Evolutionary conservation across 1,140 invertebrate genomes (phyloP).

Genomic region (Platyura marginata): DNA sequence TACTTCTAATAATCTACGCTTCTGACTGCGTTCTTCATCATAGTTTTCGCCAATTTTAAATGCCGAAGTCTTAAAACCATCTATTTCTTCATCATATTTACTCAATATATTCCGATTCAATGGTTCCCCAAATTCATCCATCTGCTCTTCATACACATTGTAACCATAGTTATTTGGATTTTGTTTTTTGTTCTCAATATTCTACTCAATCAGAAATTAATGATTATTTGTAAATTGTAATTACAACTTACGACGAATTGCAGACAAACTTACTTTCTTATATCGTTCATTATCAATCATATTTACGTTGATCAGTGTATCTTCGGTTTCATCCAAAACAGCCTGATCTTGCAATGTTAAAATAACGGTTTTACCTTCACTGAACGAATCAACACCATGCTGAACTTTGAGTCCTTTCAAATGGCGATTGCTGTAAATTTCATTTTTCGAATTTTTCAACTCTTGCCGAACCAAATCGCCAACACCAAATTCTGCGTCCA

Average conservation of each 20-base stretch:
- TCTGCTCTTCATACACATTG: slow-evolving; percentile 73
- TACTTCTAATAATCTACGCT: slow-evolving; percentile 23
- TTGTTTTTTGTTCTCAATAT: slow-evolving; percentile 68
- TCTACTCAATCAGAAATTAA: slow-evolving; percentile 34
- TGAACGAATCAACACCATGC: slow-evolving; percentile 62
- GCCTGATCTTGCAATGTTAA: slow-evolving; percentile 88
- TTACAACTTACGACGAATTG: too few species aligned
- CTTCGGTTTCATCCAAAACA: slow-evolving; percentile 72
- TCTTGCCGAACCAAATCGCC: slow-evolving; percentile 65
- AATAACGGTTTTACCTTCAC: slow-evolving; percentile 70
- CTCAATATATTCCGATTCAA: slow-evolving; percentile 49
- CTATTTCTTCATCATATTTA: slow-evolving; percentile 95
- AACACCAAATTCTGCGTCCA: slow-evolving; percentile 90
- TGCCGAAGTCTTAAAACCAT: slow-evolving; percentile 52
- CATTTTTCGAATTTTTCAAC: slow-evolving; percentile 36
- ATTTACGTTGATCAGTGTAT: slow-evolving; percentile 92
- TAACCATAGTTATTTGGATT: slow-evolving; percentile 69
- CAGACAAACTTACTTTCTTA: slow-evolving; percentile 51
- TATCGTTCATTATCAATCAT: slow-evolving; percentile 85
- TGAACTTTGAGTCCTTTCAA: slow-evolving; percentile 75
- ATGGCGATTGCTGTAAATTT: slow-evolving; percentile 46
- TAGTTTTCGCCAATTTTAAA: slow-evolving; percentile 56
- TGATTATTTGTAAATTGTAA: too few species aligned
- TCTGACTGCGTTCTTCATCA: slow-evolving; percentile 26
- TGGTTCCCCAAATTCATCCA: slow-evolving; percentile 62